Evolutionary conservation across 2,797 vertebrate species (phyloP), one percentile per base, ranked within the genome.

Genomic region (Enteromius trimaculatus): DNA sequence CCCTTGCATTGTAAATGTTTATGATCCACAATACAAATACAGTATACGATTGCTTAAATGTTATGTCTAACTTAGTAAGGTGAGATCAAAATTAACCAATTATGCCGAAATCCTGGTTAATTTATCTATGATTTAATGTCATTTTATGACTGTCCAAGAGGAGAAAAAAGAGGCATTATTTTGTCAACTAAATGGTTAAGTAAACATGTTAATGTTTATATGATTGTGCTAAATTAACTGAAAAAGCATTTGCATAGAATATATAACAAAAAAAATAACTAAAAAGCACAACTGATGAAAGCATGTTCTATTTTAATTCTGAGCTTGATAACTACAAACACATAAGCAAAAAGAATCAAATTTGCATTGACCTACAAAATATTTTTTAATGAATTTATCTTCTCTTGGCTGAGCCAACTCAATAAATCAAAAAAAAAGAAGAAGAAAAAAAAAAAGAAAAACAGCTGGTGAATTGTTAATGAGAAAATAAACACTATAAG

Each of bases 401-500:
- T 81, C 58, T 69, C 64, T 78, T 84, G 87, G 88, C 88, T 86
- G 82, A 87, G 69, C 60, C 53, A 75, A 83, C 64, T 87, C 78
- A 66, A 60, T 60, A 65, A 84, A 86, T 81, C n/a, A 84, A 69
- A 77, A 82, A n/a, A 84, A 69, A 77, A 80, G 72, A 39, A n/a
- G 44, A 71, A 31, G 47, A 60, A 60, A 51, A 34, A 29, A 29
- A 14, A 6, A 29, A 6, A 26, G 64, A 53, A 37, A 34, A 19
- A 34, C 70, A 55, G 80, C 65, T n/a, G 71, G 58, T 66, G 74
- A 74, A 39, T 64, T 47, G 74, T 65, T 86, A 83, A 89, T 84
- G 84, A 86, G 84, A 84, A 87, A 82, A 81, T 81, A 81, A 86
- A 83, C 77, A 83, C 81, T 86, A 49, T n/a, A 72, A 86, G 80